Percentiles rank a stretch among this genome's conserved stretches.
Conservation (phyloP, 2,113 vertebrate species). For the Rattus norvegicus region GRCr8 NC_086025.1:19436501-19437000, state of each 20-base stretch:
- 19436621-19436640: slow-evolving; percentile 40
- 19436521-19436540: neutral
- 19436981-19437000: neutral
- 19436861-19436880: too few species aligned
- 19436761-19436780: neutral
- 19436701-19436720: neutral
- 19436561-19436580: neutral
- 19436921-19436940: neutral
- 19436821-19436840: neutral
- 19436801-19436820: neutral
- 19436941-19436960: neutral
- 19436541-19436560: neutral
- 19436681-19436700: neutral
- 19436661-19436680: neutral
- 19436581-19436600: neutral
- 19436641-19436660: slow-evolving; percentile 41
- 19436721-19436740: neutral
- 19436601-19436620: neutral
- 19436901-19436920: neutral
- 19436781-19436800: neutral
- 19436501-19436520: neutral
- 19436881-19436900: neutral
- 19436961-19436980: neutral
- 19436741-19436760: neutral
- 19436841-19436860: too few species aligned